Evolutionary conservation across 2,797 vertebrate species (phyloP).

Genomic region (Hylomyscus alleni): DNA sequence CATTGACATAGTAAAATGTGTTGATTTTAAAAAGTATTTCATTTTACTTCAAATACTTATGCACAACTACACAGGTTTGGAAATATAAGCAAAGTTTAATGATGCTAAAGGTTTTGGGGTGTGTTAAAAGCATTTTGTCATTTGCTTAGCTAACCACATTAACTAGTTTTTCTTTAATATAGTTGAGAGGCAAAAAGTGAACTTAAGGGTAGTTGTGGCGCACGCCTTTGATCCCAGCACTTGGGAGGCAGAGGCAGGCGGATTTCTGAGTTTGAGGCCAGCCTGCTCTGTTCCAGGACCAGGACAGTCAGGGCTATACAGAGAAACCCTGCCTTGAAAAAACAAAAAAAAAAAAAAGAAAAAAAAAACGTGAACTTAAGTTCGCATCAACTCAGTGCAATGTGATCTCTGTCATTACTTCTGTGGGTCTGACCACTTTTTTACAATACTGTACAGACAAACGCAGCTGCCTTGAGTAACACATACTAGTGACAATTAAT

Average conservation of each 20-base stretch:
- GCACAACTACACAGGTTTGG: neutral
- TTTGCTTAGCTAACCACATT: neutral
- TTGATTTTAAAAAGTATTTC: neutral
- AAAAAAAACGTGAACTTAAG: constrained; percentile 21
- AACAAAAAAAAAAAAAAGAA: no score
- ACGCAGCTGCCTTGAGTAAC: neutral
- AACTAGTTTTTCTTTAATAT: constrained; percentile 26
- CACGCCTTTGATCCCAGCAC: no score
- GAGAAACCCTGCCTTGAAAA: no score
- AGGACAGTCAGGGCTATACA: no score
- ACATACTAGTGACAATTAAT: neutral
- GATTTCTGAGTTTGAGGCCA: no score
- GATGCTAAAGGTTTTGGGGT: neutral
- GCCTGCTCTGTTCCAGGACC: no score
- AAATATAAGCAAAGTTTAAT: constrained; percentile 11
- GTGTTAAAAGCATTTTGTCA: constrained; percentile 16
- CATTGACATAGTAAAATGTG: neutral
- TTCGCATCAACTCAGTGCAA: neutral
- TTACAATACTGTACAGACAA: neutral
- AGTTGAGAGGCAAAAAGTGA: neutral
- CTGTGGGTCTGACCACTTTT: neutral
- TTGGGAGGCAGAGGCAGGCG: no score
- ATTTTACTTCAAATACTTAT: constrained; percentile 11
- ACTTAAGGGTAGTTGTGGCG: no score
- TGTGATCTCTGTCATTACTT: neutral